Percentiles rank a stretch among this genome's conserved stretches.
Conservation (phyloP, 2,888 invertebrate species). For the Zygothrica quintamaculata region DNA sequence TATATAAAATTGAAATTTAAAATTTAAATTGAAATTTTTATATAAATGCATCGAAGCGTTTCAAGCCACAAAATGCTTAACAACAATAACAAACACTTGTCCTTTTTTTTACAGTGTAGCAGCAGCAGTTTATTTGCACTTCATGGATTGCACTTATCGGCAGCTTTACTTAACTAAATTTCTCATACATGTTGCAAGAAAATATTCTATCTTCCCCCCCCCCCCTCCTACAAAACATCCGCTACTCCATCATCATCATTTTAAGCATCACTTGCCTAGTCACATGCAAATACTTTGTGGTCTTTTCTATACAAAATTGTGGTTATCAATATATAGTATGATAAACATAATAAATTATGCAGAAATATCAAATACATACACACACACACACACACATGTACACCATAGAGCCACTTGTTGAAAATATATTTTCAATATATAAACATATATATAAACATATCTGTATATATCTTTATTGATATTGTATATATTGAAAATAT, state of each 20-base stretch:
- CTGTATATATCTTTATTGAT: no score
- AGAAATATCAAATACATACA: conserved; percentile 49
- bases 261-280: neutral
- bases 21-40: conserved; percentile 42
- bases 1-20: no score
- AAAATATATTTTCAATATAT: conserved; percentile 25
- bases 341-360: conserved; percentile 71
- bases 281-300: conserved; percentile 52
- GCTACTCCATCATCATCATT: no score
- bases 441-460: no score
- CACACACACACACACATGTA: conserved; percentile 13
- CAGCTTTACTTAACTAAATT: conserved; percentile 66
- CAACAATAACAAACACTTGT: neutral
- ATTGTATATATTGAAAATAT: conserved; percentile 36
- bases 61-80: conserved; percentile 29
- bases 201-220: neutral
- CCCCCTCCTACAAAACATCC: conserved; percentile 19
- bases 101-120: no score
- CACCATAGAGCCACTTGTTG: conserved; percentile 64
- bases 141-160: conserved; percentile 40
- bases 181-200: conserved; percentile 35
- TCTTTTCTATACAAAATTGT: conserved; percentile 55
- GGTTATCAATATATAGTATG: conserved; percentile 48
- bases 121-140: conserved; percentile 34
- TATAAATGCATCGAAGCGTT: conserved; percentile 38